phyloP scores from a whole-genome alignment of 92 coral and sea anemone genomes.

The Virgularia gustaviana region DNA sequence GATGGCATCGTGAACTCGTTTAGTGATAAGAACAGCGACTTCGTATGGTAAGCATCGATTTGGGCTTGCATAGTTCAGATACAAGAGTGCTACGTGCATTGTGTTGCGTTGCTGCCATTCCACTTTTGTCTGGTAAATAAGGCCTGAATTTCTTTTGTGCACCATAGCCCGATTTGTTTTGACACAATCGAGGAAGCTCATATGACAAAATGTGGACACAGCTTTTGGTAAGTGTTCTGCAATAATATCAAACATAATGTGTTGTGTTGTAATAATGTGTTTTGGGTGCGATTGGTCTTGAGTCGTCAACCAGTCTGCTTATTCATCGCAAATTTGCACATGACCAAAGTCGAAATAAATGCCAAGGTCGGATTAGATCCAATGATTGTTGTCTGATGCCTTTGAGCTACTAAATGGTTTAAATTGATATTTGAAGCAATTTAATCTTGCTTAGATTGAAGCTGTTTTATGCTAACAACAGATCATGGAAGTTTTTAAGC shows the following conservation, averaged over 20 bases:
- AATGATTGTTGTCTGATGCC: no score
- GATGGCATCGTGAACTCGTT: conserved; percentile 89
- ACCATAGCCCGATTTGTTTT: conserved; percentile 87
- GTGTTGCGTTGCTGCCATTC: conserved; percentile 7
- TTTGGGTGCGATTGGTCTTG: no score
- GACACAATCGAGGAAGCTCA: conserved; percentile 96
- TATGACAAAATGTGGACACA: conserved; percentile 99
- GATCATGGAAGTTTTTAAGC: no score
- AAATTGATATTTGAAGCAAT: no score
- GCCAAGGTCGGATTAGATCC: no score
- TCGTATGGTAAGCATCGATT: conserved; percentile 73
- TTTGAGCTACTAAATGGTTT: no score
- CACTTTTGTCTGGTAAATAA: neutral
- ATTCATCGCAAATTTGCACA: no score
- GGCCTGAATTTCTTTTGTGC: neutral
- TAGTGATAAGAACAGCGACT: conserved; percentile 95
- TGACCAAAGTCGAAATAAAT: no score
- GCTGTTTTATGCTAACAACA: no score
- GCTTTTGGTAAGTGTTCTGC: conserved; percentile 73
- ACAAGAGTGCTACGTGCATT: neutral
- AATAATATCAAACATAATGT: neutral
- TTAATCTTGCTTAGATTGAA: no score
- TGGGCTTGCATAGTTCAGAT: conserved; percentile 13
- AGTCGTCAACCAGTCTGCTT: no score
- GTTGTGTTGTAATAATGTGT: no score